Evolutionary conservation across 2,888 invertebrate species (phyloP).

Genomic region (Lasioglossum malachurum): DNA sequence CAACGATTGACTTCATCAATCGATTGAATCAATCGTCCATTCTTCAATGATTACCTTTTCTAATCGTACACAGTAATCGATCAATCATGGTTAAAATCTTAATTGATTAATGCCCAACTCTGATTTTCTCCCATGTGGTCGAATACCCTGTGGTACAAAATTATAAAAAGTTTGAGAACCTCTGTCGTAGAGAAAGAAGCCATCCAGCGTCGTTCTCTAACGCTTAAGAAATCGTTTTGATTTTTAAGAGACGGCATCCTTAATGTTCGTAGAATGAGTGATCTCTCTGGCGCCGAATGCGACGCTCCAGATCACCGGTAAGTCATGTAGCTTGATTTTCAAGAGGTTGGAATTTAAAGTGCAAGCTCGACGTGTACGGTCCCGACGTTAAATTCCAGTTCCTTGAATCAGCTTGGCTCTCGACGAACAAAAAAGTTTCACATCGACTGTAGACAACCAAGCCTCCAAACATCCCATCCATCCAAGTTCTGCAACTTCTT

Average conservation of each 20-base stretch:
- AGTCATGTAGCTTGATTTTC: slow-evolving; percentile 32
- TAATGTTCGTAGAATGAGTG: neutral
- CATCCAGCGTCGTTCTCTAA: neutral
- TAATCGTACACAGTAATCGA: too few species aligned
- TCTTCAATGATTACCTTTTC: too few species aligned
- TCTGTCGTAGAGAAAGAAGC: too few species aligned
- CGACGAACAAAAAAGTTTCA: slow-evolving; percentile 14
- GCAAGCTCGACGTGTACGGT: slow-evolving; percentile 10
- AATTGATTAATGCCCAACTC: too few species aligned
- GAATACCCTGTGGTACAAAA: too few species aligned
- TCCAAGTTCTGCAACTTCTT: neutral
- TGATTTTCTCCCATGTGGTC: too few species aligned
- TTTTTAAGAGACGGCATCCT: neutral
- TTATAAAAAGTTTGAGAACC: too few species aligned
- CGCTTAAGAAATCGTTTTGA: neutral
- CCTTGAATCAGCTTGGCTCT: slow-evolving; percentile 20
- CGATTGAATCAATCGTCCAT: too few species aligned
- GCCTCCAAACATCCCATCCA: slow-evolving; percentile 11
- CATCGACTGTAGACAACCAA: neutral
- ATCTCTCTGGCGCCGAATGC: neutral
- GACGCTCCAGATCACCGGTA: slow-evolving; percentile 21
- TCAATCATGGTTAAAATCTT: too few species aligned
- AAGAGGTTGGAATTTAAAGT: slow-evolving; percentile 39
- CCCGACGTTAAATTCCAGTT: slow-evolving; percentile 25
- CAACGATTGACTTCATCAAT: too few species aligned